Percentiles rank a stretch among this genome's conserved stretches.
phyloP scores from a whole-genome alignment of 2,797 vertebrate species.

The Pygocentrus nattereri region DNA sequence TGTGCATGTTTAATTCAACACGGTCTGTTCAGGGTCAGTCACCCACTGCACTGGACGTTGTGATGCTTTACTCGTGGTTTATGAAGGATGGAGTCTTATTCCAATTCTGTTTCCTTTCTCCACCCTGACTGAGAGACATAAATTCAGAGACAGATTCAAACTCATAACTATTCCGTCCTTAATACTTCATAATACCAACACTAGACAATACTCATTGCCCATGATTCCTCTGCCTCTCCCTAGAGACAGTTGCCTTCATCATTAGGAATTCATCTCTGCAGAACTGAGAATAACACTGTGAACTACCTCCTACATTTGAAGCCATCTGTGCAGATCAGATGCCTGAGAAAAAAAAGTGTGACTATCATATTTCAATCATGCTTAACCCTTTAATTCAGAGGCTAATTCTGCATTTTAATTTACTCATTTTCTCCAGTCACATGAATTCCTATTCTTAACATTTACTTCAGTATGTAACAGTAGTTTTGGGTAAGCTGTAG shows the following conservation, averaged over 20 bases:
- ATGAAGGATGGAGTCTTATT: neutral
- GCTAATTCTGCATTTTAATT: too few relatives aligned
- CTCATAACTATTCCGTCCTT: neutral
- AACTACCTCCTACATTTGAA: neutral
- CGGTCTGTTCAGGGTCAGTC: too few relatives aligned
- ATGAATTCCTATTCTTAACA: too few relatives aligned
- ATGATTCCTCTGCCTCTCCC: neutral
- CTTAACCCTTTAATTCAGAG: neutral
- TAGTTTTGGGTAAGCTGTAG: too few relatives aligned
- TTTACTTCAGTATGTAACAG: too few relatives aligned
- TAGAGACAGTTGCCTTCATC: neutral
- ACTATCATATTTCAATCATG: neutral
- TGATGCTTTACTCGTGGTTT: neutral
- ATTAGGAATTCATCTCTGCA: neutral
- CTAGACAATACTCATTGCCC: too few relatives aligned
- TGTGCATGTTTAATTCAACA: constrained; percentile 10
- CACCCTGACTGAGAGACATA: neutral
- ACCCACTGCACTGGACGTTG: neutral
- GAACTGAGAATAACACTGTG: neutral
- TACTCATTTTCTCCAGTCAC: too few relatives aligned
- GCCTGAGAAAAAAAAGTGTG: neutral
- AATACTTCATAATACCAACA: neutral
- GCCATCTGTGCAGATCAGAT: neutral
- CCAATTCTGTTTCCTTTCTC: too few relatives aligned
- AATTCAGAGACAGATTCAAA: neutral